Base-by-base conservation (phyloP, 2,113 vertebrate genomes). In the Crotalus helleri region DNA sequence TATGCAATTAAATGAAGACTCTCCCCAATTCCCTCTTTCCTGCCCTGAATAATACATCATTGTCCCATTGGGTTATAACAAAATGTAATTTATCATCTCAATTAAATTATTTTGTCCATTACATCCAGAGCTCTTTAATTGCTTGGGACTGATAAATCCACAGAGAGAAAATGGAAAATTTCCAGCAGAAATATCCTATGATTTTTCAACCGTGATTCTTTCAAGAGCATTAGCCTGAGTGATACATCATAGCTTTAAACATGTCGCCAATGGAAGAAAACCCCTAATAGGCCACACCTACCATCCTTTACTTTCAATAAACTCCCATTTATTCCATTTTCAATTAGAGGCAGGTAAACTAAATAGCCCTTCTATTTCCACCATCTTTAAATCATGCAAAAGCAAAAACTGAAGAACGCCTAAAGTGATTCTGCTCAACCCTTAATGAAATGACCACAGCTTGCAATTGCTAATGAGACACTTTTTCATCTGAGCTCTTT, bases 81-180 rank as follows among this genome's bases (percentile, higher is more conserved):
- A n/a, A 59, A 39, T 53, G 64, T 44, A 53, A 53, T 92, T 92
- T 92, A 92, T 88, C 54, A 57, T 61, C 51, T 64, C 86, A 88
- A 69, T 92, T 87, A 92, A 88, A 92, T 88, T 88, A 92, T 69
- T 54, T 86, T 88, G 86, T 61, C 49, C 49, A 69, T 92, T 92
- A 92, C 39, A 61, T 44, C 57, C 91, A 54, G 57, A 85, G 51
- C 57, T n/a, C 44, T 92, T 88, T 92, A 59, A 92, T 92, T 88
- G 86, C 85, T 55, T 55, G 49, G 87, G 91, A 88, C 86, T 69
- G 86, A 92, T 92, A 88, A 92, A 88, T 54, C 86, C 59, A 69
- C n/a, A 19, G 7, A 33, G 86, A 92, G 91, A 88, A 64, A 61
- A 87, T 87, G 13, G 87, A 54, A 69, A 61, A 55, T 15, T 17